Percentiles rank a stretch among this genome's conserved stretches.
phyloP scores from a whole-genome alignment of 1,140 invertebrate species.

The Bombyx mori region DNA sequence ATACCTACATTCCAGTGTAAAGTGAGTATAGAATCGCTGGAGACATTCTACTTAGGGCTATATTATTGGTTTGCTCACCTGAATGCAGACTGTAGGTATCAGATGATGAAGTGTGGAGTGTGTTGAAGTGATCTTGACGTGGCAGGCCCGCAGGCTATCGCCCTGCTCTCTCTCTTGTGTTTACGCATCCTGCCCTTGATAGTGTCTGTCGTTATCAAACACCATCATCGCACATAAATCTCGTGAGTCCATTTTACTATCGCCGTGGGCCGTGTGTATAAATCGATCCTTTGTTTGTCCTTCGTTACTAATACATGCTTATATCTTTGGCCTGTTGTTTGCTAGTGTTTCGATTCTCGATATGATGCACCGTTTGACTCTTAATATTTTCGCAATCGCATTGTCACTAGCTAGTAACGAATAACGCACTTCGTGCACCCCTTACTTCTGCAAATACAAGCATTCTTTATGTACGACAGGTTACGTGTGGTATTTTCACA shows the following conservation, averaged over 20 bases:
- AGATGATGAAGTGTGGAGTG: constrained; percentile 45
- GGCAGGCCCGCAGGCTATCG: constrained; percentile 59
- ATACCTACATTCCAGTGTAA: too few relatives aligned
- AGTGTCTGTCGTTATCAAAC: constrained; percentile 54
- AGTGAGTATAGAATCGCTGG: too few relatives aligned
- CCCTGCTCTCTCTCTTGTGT: constrained; percentile 63
- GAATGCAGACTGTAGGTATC: constrained; percentile 44
- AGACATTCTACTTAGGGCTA: too few relatives aligned
- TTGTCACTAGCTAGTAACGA: constrained; percentile 61
- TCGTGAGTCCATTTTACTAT: constrained; percentile 67
- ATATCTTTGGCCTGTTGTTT: constrained; percentile 67
- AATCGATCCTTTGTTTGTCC: constrained; percentile 56
- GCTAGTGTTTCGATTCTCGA: constrained; percentile 44
- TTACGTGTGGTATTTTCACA: constrained; percentile 35
- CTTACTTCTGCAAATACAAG: constrained; percentile 57
- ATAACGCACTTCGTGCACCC: constrained; percentile 64
- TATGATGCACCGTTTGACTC: constrained; percentile 40
- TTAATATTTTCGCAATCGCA: constrained; percentile 58
- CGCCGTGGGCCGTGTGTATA: constrained; percentile 60
- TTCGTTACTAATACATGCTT: constrained; percentile 62
- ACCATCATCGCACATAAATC: constrained; percentile 53
- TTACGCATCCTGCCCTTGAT: constrained; percentile 65
- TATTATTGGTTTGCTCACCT: constrained; percentile 22
- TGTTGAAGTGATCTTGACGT: constrained; percentile 48
- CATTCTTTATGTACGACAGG: constrained; percentile 26